Conservation (phyloP, 2,113 vertebrate genomes). For the Mirza zaza region DNA sequence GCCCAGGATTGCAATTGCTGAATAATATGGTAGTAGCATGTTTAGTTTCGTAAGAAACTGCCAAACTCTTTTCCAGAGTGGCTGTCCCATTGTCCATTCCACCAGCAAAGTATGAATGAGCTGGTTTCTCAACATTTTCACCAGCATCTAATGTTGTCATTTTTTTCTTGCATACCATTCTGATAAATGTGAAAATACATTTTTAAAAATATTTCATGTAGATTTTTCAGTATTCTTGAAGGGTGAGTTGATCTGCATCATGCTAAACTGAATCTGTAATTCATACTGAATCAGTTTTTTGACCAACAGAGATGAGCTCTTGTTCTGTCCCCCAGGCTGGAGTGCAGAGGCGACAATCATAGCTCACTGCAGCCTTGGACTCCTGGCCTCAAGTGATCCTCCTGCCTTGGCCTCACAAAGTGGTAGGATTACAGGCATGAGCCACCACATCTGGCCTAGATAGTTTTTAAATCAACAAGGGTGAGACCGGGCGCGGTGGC, state of each 20-base stretch:
- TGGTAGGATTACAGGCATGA: background rate
- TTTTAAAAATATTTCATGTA: background rate
- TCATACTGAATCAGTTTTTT: background rate
- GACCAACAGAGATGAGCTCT: background rate
- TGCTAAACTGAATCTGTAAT: background rate
- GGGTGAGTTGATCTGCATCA: background rate
- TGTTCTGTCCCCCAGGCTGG: background rate
- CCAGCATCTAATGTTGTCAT: background rate
- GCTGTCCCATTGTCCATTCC: background rate
- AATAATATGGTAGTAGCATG: background rate
- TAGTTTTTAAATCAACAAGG: background rate
- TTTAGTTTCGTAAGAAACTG: constrained; percentile 9
- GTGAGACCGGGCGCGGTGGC: too few relatives aligned
- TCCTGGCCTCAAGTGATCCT: background rate
- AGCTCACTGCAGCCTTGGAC: background rate
- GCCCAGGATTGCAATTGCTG: background rate
- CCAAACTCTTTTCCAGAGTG: background rate
- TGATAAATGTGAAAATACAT: background rate
- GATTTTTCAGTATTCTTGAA: constrained; percentile 6
- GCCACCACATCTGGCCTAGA: background rate
- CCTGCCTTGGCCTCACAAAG: background rate
- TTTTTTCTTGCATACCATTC: background rate
- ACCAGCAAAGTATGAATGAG: background rate
- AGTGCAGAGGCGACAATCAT: background rate
- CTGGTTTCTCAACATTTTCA: background rate